Percentiles rank a stretch among this genome's conserved stretches.
phyloP scores from a whole-genome alignment of 2,888 invertebrate species.

The Rhagonycha lutea region DNA sequence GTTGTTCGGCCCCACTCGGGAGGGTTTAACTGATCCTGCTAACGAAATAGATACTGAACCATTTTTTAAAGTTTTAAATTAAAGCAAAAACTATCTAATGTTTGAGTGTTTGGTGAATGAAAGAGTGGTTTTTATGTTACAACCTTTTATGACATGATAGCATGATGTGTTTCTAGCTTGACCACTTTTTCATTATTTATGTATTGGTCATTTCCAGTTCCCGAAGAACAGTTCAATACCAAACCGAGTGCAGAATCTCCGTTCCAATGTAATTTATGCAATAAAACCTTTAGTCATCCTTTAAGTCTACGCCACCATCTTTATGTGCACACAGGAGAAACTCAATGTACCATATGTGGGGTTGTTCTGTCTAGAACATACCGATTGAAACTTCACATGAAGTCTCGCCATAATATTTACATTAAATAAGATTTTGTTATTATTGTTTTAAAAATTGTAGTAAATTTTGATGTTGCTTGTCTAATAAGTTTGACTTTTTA shows the following conservation, averaged over 20 bases:
- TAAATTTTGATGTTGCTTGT: background rate
- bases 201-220: background rate
- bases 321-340: constrained; percentile 3
- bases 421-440: background rate
- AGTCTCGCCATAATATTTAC: background rate
- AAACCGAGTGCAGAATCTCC: background rate
- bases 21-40: background rate
- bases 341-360: background rate
- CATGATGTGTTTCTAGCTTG: background rate
- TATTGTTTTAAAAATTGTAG: background rate
- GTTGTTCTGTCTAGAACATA: background rate
- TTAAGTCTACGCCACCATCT: constrained; percentile 5
- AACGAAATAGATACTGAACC: no score
- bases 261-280: background rate
- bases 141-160: background rate
- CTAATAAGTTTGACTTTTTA: background rate
- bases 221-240: background rate
- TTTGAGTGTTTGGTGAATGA: background rate
- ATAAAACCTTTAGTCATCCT: constrained; percentile 1
- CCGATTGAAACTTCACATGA: background rate
- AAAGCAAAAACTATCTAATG: background rate
- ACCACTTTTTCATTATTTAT: background rate
- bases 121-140: background rate
- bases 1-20: no score
- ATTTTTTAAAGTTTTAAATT: background rate